Evolutionary conservation across 2,113 vertebrate species (phyloP).

Genomic region (Mastomys natalensis): DNA sequence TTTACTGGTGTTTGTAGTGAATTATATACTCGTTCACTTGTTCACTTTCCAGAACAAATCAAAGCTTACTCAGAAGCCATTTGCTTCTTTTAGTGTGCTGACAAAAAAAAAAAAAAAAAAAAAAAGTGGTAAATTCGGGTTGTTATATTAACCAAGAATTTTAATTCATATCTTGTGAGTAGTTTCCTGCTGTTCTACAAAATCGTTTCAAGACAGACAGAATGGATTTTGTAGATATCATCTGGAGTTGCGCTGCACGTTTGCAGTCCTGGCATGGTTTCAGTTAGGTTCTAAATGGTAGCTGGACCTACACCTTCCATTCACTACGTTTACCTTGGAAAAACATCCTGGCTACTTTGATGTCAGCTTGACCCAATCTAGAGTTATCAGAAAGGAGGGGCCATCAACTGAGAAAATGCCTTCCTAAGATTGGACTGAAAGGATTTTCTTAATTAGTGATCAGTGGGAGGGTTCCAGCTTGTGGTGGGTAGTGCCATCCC

Average conservation of each 20-base stretch:
- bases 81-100: slow-evolving; percentile 30
- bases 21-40: neutral
- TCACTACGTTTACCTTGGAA: neutral
- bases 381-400: neutral
- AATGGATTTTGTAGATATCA: slow-evolving; percentile 32
- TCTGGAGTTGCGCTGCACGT: neutral
- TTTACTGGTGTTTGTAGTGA: neutral
- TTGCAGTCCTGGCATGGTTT: slow-evolving; percentile 13
- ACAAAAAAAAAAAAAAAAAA: neutral
- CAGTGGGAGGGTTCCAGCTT: neutral
- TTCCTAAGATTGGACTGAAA: neutral
- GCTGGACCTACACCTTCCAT: neutral
- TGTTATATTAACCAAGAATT: slow-evolving; percentile 54
- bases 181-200: neutral
- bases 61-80: slow-evolving; percentile 28
- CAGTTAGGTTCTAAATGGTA: slow-evolving; percentile 4
- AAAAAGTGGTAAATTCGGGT: neutral
- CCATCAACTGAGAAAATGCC: neutral
- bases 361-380: neutral
- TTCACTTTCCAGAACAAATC: slow-evolving; percentile 28
- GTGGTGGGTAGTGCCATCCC: neutral
- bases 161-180: slow-evolving; percentile 24
- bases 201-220: neutral
- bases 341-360: neutral
- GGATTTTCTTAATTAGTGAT: neutral